phyloP scores from a whole-genome alignment of 2,888 invertebrate species.

The Xestoiulus laeticollis region DNA sequence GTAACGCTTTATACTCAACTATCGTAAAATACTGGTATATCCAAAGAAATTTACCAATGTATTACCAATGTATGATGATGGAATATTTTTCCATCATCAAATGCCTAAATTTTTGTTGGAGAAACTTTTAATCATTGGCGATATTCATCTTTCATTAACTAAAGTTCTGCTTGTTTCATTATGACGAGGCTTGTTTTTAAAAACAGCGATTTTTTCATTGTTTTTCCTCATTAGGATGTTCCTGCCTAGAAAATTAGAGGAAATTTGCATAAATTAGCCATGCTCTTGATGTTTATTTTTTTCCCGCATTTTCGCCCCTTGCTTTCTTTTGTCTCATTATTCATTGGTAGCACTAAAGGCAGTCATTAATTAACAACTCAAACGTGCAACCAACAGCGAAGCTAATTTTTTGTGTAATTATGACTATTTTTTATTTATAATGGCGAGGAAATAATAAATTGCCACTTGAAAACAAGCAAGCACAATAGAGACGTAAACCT shows the following conservation, averaged over 20 bases:
- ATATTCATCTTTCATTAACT: neutral
- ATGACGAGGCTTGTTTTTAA: neutral
- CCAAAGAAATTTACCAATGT: too few relatives aligned
- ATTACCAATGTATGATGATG: too few relatives aligned
- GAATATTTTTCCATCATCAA: too few relatives aligned
- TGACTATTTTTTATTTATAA: neutral
- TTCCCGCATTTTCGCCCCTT: neutral
- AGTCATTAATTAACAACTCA: constrained; percentile 25
- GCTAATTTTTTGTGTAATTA: constrained; percentile 32
- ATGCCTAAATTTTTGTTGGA: too few relatives aligned
- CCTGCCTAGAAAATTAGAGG: constrained; percentile 11
- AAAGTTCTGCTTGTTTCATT: neutral
- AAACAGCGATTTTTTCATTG: neutral
- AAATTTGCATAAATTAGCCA: constrained; percentile 23
- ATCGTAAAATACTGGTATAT: too few relatives aligned
- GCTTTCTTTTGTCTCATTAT: neutral
- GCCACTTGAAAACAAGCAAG: constrained; percentile 21
- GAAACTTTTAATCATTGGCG: neutral
- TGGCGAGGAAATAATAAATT: constrained; percentile 13
- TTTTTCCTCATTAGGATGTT: neutral
- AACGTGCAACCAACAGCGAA: constrained; percentile 16
- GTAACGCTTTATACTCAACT: too few relatives aligned
- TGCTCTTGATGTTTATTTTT: neutral
- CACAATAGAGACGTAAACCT: constrained; percentile 25
- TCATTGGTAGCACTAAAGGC: constrained; percentile 25